Conservation (phyloP, 2,888 invertebrate species). For the Morinoia aosen region DNA sequence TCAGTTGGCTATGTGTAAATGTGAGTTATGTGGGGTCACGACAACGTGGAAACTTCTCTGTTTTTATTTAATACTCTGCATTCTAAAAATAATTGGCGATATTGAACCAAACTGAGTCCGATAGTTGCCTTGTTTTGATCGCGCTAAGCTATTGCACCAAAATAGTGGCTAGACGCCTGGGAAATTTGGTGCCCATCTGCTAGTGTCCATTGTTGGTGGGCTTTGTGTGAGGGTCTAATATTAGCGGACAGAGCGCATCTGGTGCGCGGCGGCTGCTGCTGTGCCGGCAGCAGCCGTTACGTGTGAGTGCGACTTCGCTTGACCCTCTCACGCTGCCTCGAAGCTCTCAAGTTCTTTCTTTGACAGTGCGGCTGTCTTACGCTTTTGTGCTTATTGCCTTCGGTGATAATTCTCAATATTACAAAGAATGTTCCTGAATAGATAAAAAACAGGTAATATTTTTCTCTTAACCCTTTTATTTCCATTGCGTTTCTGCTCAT, state of each 20-base stretch:
- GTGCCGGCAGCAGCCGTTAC: neutral
- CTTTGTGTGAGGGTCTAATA: slow-evolving; percentile 5
- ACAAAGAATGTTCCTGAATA: no score
- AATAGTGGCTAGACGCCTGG: neutral
- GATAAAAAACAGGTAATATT: no score
- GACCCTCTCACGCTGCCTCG: neutral
- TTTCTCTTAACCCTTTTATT: no score
- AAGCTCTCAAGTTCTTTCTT: slow-evolving; percentile 5
- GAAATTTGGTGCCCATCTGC: slow-evolving; percentile 8
- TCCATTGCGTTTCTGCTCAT: no score
- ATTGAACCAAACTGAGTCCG: neutral
- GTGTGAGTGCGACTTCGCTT: neutral
- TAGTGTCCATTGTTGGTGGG: slow-evolving; percentile 7
- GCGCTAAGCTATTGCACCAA: neutral
- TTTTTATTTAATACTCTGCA: no score
- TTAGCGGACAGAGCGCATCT: slow-evolving; percentile 21
- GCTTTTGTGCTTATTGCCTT: neutral
- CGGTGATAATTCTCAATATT: neutral
- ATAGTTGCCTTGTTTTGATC: neutral
- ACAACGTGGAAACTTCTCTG: neutral
- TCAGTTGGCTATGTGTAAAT: neutral
- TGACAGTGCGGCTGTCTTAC: neutral
- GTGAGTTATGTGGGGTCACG: neutral
- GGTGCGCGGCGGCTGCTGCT: slow-evolving; percentile 12
- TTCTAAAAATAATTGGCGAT: neutral